These are phyloP conservation scores for Nomia melanderi DNA, from an alignment of 1,140 invertebrate genomes.

Conservation along the genomic window DNA sequence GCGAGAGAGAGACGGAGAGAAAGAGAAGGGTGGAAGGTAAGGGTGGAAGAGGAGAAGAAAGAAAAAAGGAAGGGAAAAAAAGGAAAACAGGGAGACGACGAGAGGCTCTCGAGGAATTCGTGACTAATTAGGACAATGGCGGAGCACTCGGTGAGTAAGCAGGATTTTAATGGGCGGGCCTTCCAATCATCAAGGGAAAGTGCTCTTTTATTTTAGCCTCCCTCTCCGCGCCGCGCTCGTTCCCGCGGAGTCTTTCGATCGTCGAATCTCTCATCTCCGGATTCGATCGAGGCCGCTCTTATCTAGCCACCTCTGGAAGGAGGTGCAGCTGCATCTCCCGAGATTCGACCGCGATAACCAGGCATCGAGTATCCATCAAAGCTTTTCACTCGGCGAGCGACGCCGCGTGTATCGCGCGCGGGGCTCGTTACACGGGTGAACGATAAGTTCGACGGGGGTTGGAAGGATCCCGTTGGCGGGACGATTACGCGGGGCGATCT, in stretches of 20 bases:
- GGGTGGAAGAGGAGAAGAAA: not conserved
- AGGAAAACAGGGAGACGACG: conserved; percentile 12
- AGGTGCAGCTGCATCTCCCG: not conserved
- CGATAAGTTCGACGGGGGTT: too few relatives aligned
- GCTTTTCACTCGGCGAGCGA: too few relatives aligned
- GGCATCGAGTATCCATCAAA: too few relatives aligned
- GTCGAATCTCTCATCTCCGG: conserved; percentile 39
- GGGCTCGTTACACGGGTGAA: too few relatives aligned
- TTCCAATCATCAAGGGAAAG: conserved; percentile 55
- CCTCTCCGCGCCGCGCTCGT: not conserved
- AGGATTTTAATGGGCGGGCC: conserved; percentile 58
- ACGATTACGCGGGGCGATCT: too few relatives aligned
- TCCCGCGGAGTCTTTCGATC: conserved; percentile 3
- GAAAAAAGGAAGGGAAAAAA: not conserved
- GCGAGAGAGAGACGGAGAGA: too few relatives aligned
- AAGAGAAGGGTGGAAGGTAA: too few relatives aligned
- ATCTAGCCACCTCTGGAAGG: too few relatives aligned
- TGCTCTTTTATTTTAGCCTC: conserved; percentile 39
- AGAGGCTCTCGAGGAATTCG: conserved; percentile 52
- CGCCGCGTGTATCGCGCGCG: too few relatives aligned
- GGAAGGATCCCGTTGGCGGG: too few relatives aligned
- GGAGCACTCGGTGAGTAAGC: conserved; percentile 55
- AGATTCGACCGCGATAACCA: conserved; percentile 14
- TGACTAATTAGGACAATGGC: conserved; percentile 65
- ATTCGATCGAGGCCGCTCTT: not conserved